A percentile compares a stretch with the other conserved stretches of the same genome.
Conservation (phyloP, 2,113 vertebrate species). For the Megaceryle torquata region DNA sequence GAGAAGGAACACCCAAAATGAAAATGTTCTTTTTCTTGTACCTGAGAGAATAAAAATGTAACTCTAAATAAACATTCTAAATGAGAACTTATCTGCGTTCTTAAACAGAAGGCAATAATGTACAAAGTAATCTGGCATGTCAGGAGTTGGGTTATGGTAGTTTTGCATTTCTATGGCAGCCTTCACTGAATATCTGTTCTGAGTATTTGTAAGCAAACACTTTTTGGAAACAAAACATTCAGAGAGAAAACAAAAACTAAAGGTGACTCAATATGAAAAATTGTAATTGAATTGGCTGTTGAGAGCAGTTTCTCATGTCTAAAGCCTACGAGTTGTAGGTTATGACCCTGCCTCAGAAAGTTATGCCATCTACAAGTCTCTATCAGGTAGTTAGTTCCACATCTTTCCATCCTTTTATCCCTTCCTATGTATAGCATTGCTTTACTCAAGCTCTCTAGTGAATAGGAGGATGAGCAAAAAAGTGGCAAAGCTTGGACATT, state of each 20-base stretch:
- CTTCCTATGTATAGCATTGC: background rate
- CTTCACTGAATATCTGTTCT: background rate
- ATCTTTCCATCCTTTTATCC: background rate
- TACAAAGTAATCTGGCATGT: background rate
- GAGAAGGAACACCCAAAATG: background rate
- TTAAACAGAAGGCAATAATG: background rate
- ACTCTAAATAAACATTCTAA: background rate
- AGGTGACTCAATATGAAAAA: background rate
- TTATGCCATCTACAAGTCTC: background rate
- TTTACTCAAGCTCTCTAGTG: background rate
- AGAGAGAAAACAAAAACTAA: background rate
- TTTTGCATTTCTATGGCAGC: background rate
- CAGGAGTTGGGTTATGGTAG: fast-evolving
- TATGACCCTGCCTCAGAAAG: background rate
- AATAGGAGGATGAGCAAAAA: background rate
- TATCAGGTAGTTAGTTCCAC: background rate
- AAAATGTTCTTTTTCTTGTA: background rate
- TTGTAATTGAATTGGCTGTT: background rate
- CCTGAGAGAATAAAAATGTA: background rate
- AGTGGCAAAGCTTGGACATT: background rate
- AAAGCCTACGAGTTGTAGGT: background rate
- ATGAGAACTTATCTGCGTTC: background rate
- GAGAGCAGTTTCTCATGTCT: background rate
- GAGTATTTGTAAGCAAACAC: background rate
- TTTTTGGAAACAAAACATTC: background rate